Base-by-base conservation (phyloP, 2,797 vertebrate genomes). In the Oreochromis grahami region DNA sequence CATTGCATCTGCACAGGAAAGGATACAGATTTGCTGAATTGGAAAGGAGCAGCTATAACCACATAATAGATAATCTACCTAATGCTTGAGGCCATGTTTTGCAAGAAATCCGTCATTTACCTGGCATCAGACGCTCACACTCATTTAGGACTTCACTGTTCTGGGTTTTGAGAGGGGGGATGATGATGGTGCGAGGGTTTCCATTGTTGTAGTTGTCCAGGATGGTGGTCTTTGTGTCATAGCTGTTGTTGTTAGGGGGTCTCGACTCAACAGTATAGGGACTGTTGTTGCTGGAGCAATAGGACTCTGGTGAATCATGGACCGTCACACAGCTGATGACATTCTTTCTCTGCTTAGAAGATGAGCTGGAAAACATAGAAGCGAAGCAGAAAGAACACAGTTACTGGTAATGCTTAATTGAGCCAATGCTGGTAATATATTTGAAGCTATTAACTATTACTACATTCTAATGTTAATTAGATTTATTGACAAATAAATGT, bases 291-390 rank as follows among this genome's bases (percentile, higher is more conserved):
- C 97, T 98, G 89, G 98, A 99, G 83, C 97, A 98, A 91, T 99
- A 97, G 0, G 98, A 99, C 94, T 98, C 97, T 2, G 98, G 99
- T 1, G 99, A 99, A 92, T 99, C 98, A 1, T 99, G 98, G 92
- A 99, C 98, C 0, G 99, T 99, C 93, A 99, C 98, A 5, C 99
- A 99, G 95, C 99, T 99, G 95, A 99, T 99, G 92, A 99, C 98
- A 8, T 99, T 99, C 95, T 99, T 99, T 87, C 98, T 97, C 87
- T 99, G 98, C 94, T 99, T 99, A 87, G 98, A 98, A 90, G 98
- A 96, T 6, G 97, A 97, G 96, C 98, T 99, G 95, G 19, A 48
- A 90, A 63, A 95, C 96, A 65, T 1, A 76, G 32, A 82, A 68
- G 43, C 6, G 11, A 34, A 65, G 13, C 24, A 51, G 24, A 43